These are phyloP conservation scores for Melipona beecheii DNA, from an alignment of 2,888 invertebrate genomes.

Conservation along the genomic window DNA sequence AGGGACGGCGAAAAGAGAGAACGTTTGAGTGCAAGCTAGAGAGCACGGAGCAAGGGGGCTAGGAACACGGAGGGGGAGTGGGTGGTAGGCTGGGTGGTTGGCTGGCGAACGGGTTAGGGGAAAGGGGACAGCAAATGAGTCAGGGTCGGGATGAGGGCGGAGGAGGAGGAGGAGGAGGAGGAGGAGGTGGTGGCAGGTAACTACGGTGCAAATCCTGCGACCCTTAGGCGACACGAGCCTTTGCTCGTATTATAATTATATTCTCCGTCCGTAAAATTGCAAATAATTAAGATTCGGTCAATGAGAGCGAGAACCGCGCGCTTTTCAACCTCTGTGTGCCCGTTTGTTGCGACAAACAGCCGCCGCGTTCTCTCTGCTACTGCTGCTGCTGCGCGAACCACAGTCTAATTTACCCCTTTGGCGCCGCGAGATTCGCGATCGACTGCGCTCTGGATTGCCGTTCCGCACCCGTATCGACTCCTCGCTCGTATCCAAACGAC, in stretches of 20 bases:
- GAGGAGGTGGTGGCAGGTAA: conserved; percentile 71
- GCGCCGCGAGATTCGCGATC: neutral
- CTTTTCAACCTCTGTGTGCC: conserved; percentile 35
- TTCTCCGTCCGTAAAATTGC: conserved; percentile 80
- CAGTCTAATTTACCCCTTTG: neutral
- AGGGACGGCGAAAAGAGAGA: conserved; percentile 59
- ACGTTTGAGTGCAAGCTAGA: conserved; percentile 56
- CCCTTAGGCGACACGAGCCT: conserved; percentile 77
- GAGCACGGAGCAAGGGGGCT: conserved; percentile 23
- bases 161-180: conserved; percentile 67
- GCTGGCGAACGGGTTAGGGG: conserved; percentile 37
- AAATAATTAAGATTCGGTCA: conserved; percentile 81
- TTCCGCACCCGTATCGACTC: neutral
- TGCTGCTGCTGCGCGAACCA: neutral
- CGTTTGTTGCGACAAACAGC: conserved; percentile 41
- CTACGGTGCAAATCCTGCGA: conserved; percentile 74
- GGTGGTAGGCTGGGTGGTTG: conserved; percentile 54
- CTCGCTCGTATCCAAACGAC: neutral
- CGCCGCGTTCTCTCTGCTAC: neutral
- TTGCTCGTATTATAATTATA: conserved; percentile 81
- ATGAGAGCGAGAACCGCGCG: conserved; percentile 74
- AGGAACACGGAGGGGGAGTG: conserved; percentile 4
- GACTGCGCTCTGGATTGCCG: neutral
- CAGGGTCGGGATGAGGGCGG: conserved; percentile 41
- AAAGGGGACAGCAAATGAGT: conserved; percentile 63